Base-by-base conservation (phyloP, 2,797 vertebrate genomes). In the Balearica regulorum region DNA sequence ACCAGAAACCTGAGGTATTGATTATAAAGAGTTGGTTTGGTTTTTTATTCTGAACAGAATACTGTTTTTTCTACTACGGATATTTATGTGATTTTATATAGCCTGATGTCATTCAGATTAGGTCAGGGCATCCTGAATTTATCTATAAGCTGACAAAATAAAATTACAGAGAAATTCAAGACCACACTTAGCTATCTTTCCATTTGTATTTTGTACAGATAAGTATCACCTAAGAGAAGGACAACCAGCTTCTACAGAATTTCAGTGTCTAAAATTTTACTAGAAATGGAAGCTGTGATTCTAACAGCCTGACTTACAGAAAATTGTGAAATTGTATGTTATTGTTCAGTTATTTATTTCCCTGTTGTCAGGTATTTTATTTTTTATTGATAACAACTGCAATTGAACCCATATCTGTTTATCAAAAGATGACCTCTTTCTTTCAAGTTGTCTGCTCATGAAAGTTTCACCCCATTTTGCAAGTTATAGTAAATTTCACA, bases 71-170 rank as follows among this genome's bases (percentile, higher is more conserved):
- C 73, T 87, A 17, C 41, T 82, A n/a, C 76, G 62, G 31, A 48
- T 88, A 71, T 93, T 96, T 83, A 48, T 57, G 25, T 66, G 44
- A 73, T 83, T 90, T 89, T 92, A 61, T 87, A 28, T 15, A 54
- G 66, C 26, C 71, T 92, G n/a, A 83, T 58, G 79, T 94, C 24
- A 92, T 89, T 92, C 62, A 83, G 73, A 84, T 91, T 94, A 90
- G 86, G 64, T 94, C 83, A 93, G 65, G 19, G 13, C 69, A 96
- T 90, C 68, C 76, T 90, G 85, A 93, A 94, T 93, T 71, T 69
- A 16, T 85, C 79, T 84, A 25, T 75, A 93, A 94, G 15, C 17
- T 43, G 25, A 92, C 21, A 95, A 66, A 19, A 69, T 14, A 89
- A 90, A 94, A 84, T 66, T 84, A 78, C 53, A 75, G 54, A 79